These are phyloP conservation scores for Chaetodon trifasciatus DNA, from an alignment of 2,797 vertebrate genomes.

Conservation along the genomic window DNA sequence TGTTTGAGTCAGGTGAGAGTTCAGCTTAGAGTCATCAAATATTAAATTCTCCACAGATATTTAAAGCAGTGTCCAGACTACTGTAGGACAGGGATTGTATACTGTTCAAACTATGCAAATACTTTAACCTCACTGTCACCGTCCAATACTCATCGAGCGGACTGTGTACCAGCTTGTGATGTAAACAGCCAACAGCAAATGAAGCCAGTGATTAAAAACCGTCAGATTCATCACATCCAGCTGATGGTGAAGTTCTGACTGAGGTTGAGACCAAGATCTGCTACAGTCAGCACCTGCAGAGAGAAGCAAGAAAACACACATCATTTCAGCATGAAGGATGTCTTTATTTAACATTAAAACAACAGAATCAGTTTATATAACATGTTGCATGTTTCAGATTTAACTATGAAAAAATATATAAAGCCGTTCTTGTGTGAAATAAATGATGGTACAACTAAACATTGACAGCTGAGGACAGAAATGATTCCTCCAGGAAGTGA, in stretches of 20 bases:
- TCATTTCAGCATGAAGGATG: no score
- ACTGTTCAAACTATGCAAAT: neutral
- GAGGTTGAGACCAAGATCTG: conserved; percentile 85
- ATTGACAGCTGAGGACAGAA: no score
- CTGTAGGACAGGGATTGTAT: neutral
- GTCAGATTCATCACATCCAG: conserved; percentile 82
- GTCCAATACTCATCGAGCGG: no score
- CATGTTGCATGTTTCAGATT: no score
- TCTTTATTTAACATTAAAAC: no score
- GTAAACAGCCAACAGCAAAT: neutral
- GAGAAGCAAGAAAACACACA: conserved; percentile 5
- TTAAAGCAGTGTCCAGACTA: conserved; percentile 37
- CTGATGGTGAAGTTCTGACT: conserved; percentile 88
- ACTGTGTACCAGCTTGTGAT: neutral
- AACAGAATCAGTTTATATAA: no score
- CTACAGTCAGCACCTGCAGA: conserved; percentile 86
- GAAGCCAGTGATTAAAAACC: neutral
- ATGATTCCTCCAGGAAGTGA: neutral
- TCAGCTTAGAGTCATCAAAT: neutral
- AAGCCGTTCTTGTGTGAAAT: neutral
- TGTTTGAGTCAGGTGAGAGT: neutral
- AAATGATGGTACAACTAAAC: neutral
- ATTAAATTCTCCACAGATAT: neutral
- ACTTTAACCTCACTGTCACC: neutral
- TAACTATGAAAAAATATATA: no score